phyloP scores from a whole-genome alignment of 2,113 vertebrate species.

The Tragelaphus strepsiceros region DNA sequence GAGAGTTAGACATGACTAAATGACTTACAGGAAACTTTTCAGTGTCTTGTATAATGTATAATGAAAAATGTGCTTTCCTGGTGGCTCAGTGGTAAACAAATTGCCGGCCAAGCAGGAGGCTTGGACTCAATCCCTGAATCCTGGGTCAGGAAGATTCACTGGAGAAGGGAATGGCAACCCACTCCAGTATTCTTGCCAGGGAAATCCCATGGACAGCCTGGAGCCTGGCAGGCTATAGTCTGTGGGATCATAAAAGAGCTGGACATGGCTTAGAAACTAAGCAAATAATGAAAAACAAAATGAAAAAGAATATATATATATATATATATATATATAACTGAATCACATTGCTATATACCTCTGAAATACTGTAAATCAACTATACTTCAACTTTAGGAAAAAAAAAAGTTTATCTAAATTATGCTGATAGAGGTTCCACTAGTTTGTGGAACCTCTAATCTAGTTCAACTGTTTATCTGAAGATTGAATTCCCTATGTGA shows the following conservation, averaged over 20 bases:
- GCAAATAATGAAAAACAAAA: neutral
- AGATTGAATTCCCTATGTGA: neutral
- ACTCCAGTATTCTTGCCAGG: neutral
- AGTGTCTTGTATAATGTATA: neutral
- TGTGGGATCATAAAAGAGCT: neutral
- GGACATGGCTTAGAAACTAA: neutral
- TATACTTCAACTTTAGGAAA: neutral
- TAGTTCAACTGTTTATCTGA: neutral
- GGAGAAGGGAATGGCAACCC: neutral
- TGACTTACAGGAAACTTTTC: neutral
- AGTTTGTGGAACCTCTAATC: neutral
- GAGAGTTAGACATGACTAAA: neutral
- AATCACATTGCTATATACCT: neutral
- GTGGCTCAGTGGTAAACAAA: neutral
- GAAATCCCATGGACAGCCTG: neutral
- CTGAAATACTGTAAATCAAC: neutral
- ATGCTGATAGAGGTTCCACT: neutral
- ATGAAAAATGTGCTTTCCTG: neutral
- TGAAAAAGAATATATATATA: neutral
- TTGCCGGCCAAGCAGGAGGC: neutral
- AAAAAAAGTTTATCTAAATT: neutral
- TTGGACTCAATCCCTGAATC: neutral
- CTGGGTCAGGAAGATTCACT: neutral
- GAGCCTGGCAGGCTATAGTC: neutral
- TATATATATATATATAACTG: neutral